Evolutionary conservation across 2,113 vertebrate species (phyloP), one percentile per base, ranked within the genome.

Genomic region (Copsychus sechellarum): DNA sequence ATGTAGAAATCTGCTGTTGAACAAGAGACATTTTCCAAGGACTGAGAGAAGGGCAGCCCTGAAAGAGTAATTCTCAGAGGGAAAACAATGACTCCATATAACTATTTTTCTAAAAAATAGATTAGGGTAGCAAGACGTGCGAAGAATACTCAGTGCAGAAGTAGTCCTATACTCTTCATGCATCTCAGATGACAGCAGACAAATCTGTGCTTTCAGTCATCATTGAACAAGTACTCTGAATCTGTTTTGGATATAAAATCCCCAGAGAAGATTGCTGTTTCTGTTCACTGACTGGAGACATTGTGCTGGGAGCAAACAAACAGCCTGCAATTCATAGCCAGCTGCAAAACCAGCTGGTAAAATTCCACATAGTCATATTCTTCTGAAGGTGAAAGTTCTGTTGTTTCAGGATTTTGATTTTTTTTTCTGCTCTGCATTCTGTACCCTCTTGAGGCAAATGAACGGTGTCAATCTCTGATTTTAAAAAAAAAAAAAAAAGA

Each of bases 211-310:
- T 20, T 95, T 90, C 57, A 66, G 72, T 67, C 83, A 79, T 51
- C 48, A 76, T 2, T 73, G 86, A 92, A 73, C 28, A 89, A 78
- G 61, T 74, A 61, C 34, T 87, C 42, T 76, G 65, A 53, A 71
- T 89, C 42, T 91, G 77, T 12, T 92, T 87, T 60, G n/a, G 56
- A 67, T 36, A 87, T 29, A 36, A 88, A 96, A 91, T 84, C 89
- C 84, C 66, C 7, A 3, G 86, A 90, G 88, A 85, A 82, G 79
- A n/a, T 48, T 57, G 53, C 48, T 36, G 53, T 93, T 88, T 81
- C 92, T 93, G 20, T 82, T 95, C 90, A 87, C 56, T 92, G 65
- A 47, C 70, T 80, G 57, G 22, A 87, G 74, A 58, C 36, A 64
- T 57, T 56, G n/a, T 76, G 70, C 70, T 90, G 62, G 53, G 94